Percentiles rank a stretch among this genome's conserved stretches.
Conservation (phyloP, 37 sponge, comb jelly and placozoan species). For the Diacarnus erythraeanus region DNA sequence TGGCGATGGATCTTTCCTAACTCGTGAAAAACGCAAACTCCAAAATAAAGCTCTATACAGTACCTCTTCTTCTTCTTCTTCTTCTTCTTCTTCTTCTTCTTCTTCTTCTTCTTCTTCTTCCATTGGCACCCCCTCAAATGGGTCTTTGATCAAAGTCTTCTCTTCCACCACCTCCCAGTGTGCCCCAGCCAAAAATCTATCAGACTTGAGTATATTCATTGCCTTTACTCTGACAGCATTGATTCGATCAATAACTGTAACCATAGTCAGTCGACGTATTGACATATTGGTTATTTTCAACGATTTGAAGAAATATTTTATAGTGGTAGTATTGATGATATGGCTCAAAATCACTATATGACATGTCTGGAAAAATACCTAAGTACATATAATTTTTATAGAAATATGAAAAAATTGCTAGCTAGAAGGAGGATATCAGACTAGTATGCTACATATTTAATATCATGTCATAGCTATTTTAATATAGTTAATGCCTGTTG, state of each 20-base stretch:
- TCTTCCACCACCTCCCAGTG: constrained; percentile 90
- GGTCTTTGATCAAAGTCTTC: constrained; percentile 57
- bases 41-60: too few relatives aligned
- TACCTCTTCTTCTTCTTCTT: too few relatives aligned
- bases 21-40: too few relatives aligned
- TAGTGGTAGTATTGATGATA: constrained; percentile 83
- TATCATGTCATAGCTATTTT: too few relatives aligned
- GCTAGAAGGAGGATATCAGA: too few relatives aligned
- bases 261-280: constrained; percentile 69
- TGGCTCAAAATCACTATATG: constrained; percentile 90
- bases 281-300: constrained; percentile 87
- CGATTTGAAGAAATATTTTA: constrained; percentile 61
- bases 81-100: too few relatives aligned
- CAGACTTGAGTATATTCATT: constrained; percentile 77
- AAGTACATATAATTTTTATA: too few relatives aligned
- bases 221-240: constrained; percentile 59
- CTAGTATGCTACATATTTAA: too few relatives aligned
- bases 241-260: constrained; percentile 59
- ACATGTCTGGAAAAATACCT: constrained; percentile 87
- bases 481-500: too few relatives aligned
- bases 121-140: constrained; percentile 34
- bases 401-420: too few relatives aligned
- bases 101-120: too few relatives aligned
- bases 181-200: constrained; percentile 81
- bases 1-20: too few relatives aligned